These are phyloP conservation scores for Bufo gargarizans DNA, from an alignment of 2,113 vertebrate genomes.

Conservation along the genomic window DNA sequence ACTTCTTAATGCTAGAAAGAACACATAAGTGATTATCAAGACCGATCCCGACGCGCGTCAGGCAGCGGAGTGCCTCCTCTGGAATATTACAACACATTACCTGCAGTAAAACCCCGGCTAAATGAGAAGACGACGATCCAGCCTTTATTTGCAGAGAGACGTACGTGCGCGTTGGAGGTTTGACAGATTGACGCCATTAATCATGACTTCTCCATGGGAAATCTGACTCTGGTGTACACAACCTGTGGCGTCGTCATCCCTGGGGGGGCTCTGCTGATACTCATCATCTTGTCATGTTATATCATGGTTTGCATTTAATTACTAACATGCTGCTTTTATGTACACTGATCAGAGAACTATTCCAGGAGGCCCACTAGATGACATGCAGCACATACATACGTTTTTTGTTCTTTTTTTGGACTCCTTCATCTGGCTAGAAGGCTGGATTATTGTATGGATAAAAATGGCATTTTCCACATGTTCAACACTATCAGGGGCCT, in stretches of 20 bases:
- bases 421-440: no score
- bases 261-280: background rate
- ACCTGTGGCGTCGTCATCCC: background rate
- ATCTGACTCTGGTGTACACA: background rate
- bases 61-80: background rate
- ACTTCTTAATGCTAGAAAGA: constrained; percentile 45
- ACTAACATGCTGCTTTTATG: background rate
- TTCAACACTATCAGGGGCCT: no score
- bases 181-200: constrained; percentile 22
- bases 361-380: no score
- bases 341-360: no score
- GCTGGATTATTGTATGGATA: no score
- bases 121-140: background rate
- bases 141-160: constrained; percentile 24
- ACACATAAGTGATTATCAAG: constrained; percentile 44
- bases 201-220: background rate
- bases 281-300: background rate
- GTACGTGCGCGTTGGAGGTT: background rate
- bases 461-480: no score
- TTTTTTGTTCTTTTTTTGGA: no score
- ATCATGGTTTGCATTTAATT: background rate
- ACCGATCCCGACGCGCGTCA: background rate
- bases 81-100: background rate
- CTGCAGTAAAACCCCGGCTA: background rate
- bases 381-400: no score